A percentile compares a stretch with the other conserved stretches of the same genome.
These are phyloP conservation scores for Lycodopsis pacificus DNA, from an alignment of 2,797 vertebrate genomes.

Conservation along the genomic window DNA sequence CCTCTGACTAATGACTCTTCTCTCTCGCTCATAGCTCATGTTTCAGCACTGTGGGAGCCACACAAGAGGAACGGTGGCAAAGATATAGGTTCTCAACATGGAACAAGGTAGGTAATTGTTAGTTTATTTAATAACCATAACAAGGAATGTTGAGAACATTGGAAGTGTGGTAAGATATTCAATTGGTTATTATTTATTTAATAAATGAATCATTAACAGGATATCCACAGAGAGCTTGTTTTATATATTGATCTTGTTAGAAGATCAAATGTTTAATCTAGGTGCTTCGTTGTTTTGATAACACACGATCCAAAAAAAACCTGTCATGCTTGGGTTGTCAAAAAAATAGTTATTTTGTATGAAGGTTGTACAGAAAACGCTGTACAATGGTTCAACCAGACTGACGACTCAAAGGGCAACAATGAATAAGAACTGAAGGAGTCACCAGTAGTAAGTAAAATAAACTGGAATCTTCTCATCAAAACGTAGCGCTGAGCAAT, in stretches of 20 bases:
- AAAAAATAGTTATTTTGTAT: background rate
- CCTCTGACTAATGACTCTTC: conserved; percentile 57
- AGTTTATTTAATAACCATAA: background rate
- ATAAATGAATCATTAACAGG: background rate
- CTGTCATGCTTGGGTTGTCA: background rate
- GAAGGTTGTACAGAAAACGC: background rate
- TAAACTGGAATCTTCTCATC: background rate
- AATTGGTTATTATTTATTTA: background rate
- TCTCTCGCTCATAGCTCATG: conserved; percentile 46
- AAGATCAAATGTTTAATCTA: background rate
- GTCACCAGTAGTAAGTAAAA: background rate
- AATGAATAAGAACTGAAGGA: background rate
- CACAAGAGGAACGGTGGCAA: conserved; percentile 40
- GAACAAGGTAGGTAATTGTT: conserved; percentile 11
- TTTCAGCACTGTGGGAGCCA: conserved; percentile 50
- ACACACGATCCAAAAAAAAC: background rate
- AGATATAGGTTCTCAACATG: conserved; percentile 38
- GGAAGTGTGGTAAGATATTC: background rate
- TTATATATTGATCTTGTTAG: background rate
- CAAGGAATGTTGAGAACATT: background rate
- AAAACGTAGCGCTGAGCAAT: background rate
- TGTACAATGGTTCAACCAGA: background rate
- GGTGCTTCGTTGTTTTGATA: background rate
- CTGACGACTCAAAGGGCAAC: background rate
- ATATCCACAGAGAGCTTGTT: background rate